Evolutionary conservation across 2,113 vertebrate genomes (phyloP).

Genomic region (Porphyrio hochstetteri): DNA sequence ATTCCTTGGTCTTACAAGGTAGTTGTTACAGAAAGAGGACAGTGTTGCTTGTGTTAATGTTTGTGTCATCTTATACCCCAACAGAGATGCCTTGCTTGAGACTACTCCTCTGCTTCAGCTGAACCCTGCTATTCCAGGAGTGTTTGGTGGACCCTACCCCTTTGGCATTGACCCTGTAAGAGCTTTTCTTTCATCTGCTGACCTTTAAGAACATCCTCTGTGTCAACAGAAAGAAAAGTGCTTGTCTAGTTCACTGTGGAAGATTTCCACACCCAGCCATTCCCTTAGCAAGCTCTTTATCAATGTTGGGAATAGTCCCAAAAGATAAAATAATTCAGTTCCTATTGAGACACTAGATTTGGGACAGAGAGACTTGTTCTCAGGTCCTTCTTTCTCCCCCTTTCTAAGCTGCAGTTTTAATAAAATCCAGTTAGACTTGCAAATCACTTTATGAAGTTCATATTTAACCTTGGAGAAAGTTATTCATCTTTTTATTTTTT

Average conservation of each 20-base stretch:
- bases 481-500: neutral
- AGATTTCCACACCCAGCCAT: neutral
- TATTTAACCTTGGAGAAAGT: neutral
- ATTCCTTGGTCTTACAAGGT: neutral
- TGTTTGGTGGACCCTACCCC: constrained; percentile 92
- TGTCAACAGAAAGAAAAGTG: neutral
- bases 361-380: neutral
- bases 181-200: neutral
- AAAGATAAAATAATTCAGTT: rapidly evolving
- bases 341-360: neutral
- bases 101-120: constrained; percentile 83
- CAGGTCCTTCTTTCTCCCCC: neutral
- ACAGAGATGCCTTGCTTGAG: constrained; percentile 78
- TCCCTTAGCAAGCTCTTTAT: neutral
- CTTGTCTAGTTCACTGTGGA: neutral
- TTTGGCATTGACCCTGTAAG: constrained; percentile 97
- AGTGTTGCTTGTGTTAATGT: neutral
- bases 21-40: neutral
- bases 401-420: neutral
- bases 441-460: neutral
- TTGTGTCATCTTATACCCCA: neutral
- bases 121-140: constrained; percentile 84
- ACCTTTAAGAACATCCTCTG: neutral
- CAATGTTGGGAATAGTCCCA: neutral
- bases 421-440: neutral